These are phyloP conservation scores for Maconellicoccus hirsutus DNA, from an alignment of 1,140 invertebrate species.

Conservation along the genomic window DNA sequence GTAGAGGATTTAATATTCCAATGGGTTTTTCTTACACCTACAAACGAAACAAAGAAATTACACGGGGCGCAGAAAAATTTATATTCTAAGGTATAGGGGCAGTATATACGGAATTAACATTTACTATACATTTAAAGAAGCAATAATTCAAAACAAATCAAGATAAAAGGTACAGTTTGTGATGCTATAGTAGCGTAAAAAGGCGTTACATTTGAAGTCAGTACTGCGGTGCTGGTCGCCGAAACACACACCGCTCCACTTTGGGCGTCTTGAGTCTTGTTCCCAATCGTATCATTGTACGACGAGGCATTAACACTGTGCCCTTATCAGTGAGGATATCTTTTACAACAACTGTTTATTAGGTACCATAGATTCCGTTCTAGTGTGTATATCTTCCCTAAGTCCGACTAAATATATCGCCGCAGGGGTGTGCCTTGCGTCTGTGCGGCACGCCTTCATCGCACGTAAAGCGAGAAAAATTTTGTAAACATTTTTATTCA, in stretches of 20 bases:
- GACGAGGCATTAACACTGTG: not conserved
- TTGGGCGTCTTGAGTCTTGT: not conserved
- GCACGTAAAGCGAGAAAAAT: not conserved
- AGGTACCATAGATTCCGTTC: constrained; percentile 1
- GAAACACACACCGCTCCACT: not conserved
- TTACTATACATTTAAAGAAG: not conserved
- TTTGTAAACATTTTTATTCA: not conserved
- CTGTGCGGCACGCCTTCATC: not conserved
- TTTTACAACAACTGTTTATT: constrained; percentile 6
- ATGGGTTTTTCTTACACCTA: not conserved
- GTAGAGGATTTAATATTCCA: not conserved
- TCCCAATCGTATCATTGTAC: constrained; percentile 3
- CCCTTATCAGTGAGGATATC: constrained; percentile 1
- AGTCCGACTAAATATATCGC: not conserved
- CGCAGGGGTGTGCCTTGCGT: not conserved
- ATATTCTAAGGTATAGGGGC: not conserved
- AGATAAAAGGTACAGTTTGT: not conserved
- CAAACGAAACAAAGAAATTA: constrained; percentile 10
- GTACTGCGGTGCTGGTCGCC: not conserved
- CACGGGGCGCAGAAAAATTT: not conserved
- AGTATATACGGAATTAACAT: not conserved
- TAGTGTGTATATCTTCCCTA: not conserved
- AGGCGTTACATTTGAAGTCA: not conserved
- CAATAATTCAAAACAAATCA: constrained; percentile 5
- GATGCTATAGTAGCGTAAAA: constrained; percentile 3